Base-by-base conservation (phyloP, 2,888 invertebrate genomes). In the Perizoma affinitatum region DNA sequence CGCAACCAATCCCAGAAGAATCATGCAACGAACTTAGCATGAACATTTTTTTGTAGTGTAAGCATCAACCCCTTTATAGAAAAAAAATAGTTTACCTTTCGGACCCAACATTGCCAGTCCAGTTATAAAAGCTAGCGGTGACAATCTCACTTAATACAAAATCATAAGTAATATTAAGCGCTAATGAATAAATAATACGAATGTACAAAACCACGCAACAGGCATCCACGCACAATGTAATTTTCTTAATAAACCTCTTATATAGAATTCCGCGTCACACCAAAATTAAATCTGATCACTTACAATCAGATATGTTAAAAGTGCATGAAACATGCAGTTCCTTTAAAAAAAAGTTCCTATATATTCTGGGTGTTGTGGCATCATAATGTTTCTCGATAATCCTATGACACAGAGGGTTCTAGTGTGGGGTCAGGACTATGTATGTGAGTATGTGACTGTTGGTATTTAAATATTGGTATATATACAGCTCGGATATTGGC, bases 181-280 rank as follows among this genome's bases (percentile, higher is more conserved):
- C 89, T 91, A 90, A 38, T 55, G 54, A 83, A 83, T 86, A 86
- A 91, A 91, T 91, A 91, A 91, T 90, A 90, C 90, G 89, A 90
- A 87, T 86, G 75, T 88, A 90, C 85, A 90, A 66, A 75, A 74
- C 79, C 78, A 77, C 75, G 78, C 22, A 22, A 22, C 3, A 70
- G 64, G 54, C 45, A 8, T 44, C n/a, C 43, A n/a, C 34, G 44
- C 53, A 66, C 22, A 36, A 68, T 48, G 33, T 43, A 8, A 36
- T 54, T 22, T 51, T 40, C 8, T 40, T 33, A n/a, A 40, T 33
- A 60, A 53, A 60, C 36, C n/a, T 54, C 63, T 70, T 59, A 22
- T 45, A 41, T 35, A 7, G 11, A 6, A 44, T 7, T 8, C 44
- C 22, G 22, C 0, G 5, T 44, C 11, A 5, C 10, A 43, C 43